Percentiles rank a stretch among this genome's conserved stretches.
These are phyloP conservation scores for Falcaria lacertinaria DNA, from an alignment of 2,888 invertebrate species.

Conservation along the genomic window DNA sequence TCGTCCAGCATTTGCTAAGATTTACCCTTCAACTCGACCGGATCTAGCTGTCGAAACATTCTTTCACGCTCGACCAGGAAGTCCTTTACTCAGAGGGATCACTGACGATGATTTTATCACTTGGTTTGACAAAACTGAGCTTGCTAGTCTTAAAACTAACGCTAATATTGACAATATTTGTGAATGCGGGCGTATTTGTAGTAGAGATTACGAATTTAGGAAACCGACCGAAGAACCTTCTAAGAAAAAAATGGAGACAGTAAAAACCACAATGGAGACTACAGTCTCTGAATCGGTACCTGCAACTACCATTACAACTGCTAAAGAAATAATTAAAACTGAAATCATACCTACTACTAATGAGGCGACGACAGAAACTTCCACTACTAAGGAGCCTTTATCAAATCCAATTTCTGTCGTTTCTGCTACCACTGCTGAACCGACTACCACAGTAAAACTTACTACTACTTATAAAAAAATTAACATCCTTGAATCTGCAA, in stretches of 20 bases:
- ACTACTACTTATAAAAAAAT: constrained; percentile 10
- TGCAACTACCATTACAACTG: constrained; percentile 8
- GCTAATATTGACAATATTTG: constrained; percentile 74
- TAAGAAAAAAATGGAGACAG: constrained; percentile 6
- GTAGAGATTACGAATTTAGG: constrained; percentile 64
- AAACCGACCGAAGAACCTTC: constrained; percentile 23
- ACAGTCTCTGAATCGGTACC: constrained; percentile 8
- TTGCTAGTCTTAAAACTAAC: constrained; percentile 63
- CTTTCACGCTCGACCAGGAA: constrained; percentile 81
- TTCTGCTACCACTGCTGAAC: constrained; percentile 8
- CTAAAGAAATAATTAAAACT: constrained; percentile 4
- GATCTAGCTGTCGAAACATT: constrained; percentile 82
- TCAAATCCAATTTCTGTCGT: constrained; percentile 6
- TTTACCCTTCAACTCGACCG: constrained; percentile 81
- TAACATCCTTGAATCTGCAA: constrained; percentile 4
- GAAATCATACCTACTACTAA: constrained; percentile 9
- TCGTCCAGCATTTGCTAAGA: constrained; percentile 81
- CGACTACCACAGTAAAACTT: constrained; percentile 7
- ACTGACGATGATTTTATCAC: constrained; percentile 83
- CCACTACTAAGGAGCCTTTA: constrained; percentile 1
- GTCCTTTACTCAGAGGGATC: constrained; percentile 79
- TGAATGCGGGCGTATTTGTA: constrained; percentile 75
- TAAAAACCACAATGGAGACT: constrained; percentile 7
- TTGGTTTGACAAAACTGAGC: constrained; percentile 82
- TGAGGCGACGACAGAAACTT: constrained; percentile 1